A percentile compares a stretch with the other conserved stretches of the same genome.
phyloP scores from a whole-genome alignment of 1,140 invertebrate genomes.

The Hyles euphorbiae region DNA sequence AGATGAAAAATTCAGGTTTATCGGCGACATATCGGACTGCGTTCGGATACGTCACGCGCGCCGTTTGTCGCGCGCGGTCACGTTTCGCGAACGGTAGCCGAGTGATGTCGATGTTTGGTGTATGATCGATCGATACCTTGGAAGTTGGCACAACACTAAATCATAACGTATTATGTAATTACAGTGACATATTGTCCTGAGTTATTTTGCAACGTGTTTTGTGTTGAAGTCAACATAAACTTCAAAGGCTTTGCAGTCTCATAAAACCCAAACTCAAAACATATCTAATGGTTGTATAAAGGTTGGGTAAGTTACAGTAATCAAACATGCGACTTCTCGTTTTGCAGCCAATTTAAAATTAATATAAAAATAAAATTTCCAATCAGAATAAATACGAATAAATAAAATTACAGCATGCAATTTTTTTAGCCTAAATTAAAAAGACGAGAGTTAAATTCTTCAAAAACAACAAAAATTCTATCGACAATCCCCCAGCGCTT shows the following conservation, averaged over 20 bases:
- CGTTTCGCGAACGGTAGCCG: conserved; percentile 57
- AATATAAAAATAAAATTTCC: too few relatives aligned
- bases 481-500: conserved; percentile 32
- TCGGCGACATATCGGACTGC: conserved; percentile 47
- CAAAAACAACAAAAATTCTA: conserved; percentile 15
- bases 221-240: too few relatives aligned
- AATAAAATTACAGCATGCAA: too few relatives aligned
- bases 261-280: too few relatives aligned
- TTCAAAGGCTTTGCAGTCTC: too few relatives aligned
- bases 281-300: too few relatives aligned
- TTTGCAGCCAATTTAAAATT: too few relatives aligned
- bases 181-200: not conserved
- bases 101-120: conserved; percentile 30
- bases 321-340: too few relatives aligned
- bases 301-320: too few relatives aligned
- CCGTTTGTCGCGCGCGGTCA: conserved; percentile 60
- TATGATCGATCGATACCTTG: conserved; percentile 22
- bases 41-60: conserved; percentile 58
- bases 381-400: too few relatives aligned
- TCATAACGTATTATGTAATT: not conserved
- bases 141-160: not conserved
- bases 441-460: too few relatives aligned
- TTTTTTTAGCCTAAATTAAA: too few relatives aligned
- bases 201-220: not conserved
- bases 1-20: conserved; percentile 19